phyloP scores from a whole-genome alignment of 2,888 invertebrate species.

The Pantelozetes paolii region DNA sequence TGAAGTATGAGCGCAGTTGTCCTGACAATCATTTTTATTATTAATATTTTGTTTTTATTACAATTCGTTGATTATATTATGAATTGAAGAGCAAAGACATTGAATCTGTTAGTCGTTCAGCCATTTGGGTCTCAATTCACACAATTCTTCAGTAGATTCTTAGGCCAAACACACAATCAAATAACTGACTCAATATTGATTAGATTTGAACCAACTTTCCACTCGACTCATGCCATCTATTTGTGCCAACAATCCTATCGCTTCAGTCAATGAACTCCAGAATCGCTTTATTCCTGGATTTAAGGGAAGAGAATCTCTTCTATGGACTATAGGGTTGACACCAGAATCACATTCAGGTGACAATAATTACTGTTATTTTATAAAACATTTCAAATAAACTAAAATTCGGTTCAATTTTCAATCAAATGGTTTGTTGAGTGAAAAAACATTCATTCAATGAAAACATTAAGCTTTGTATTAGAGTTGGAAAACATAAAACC shows the following conservation, averaged over 20 bases:
- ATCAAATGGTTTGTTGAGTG: not conserved
- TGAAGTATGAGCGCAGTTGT: constrained; percentile 24
- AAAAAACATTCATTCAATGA: too few relatives aligned
- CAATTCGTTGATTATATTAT: not conserved
- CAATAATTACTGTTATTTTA: too few relatives aligned
- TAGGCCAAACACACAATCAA: constrained; percentile 5
- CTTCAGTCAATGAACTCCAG: constrained; percentile 1
- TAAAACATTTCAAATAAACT: too few relatives aligned
- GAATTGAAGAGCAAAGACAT: not conserved
- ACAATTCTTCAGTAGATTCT: constrained; percentile 27
- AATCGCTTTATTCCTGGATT: too few relatives aligned
- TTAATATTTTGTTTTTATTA: not conserved
- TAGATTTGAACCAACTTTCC: not conserved
- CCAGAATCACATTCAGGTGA: too few relatives aligned
- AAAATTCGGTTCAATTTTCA: not conserved
- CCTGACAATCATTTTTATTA: constrained; percentile 7
- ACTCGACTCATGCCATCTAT: not conserved
- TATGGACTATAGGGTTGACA: too few relatives aligned
- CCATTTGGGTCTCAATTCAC: constrained; percentile 5
- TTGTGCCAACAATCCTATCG: not conserved
- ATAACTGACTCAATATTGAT: not conserved
- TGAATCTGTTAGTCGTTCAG: not conserved
- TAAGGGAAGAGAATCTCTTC: too few relatives aligned
- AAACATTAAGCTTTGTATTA: too few relatives aligned
- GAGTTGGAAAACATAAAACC: too few relatives aligned